Conservation (phyloP, 2,113 vertebrate species). For the Garra rufa region DNA sequence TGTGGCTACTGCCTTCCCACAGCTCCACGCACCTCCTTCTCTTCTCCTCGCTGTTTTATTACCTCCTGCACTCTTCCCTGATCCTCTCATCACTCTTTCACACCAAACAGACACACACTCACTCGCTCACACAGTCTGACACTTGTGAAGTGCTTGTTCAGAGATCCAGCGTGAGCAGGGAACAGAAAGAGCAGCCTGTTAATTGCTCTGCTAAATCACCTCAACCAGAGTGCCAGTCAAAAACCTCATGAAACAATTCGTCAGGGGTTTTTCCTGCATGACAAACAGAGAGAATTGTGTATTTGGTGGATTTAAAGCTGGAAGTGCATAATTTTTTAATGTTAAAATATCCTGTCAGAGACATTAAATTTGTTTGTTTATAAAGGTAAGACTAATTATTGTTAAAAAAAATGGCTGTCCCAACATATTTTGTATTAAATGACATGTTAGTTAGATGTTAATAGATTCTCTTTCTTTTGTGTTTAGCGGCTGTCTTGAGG, state of each 20-base stretch:
- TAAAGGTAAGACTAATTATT: neutral
- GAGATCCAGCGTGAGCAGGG: conserved; percentile 7
- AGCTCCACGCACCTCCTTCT: conserved; percentile 28
- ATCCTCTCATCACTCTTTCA: neutral
- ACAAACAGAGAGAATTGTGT: neutral
- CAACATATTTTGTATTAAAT: too few relatives aligned
- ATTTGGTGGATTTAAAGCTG: neutral
- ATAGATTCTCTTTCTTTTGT: conserved; percentile 9
- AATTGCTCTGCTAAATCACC: conserved; percentile 32
- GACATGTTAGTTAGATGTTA: neutral
- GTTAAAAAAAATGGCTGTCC: neutral
- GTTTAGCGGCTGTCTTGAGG: conserved; percentile 92
- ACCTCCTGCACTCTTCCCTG: neutral
- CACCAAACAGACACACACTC: conserved; percentile 29
- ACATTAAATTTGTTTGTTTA: neutral
- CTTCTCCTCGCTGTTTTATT: neutral
- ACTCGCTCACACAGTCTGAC: neutral
- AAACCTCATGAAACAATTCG: neutral
- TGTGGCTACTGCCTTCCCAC: neutral
- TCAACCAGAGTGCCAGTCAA: neutral
- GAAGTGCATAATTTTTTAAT: neutral
- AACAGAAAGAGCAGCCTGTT: conserved; percentile 16
- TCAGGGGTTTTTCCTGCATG: neutral
- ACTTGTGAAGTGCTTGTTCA: conserved; percentile 38
- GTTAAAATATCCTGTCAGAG: neutral